Evolutionary conservation across 2,888 invertebrate genomes (phyloP), one percentile per base, ranked within the genome.

Genomic region (Nebria salina): DNA sequence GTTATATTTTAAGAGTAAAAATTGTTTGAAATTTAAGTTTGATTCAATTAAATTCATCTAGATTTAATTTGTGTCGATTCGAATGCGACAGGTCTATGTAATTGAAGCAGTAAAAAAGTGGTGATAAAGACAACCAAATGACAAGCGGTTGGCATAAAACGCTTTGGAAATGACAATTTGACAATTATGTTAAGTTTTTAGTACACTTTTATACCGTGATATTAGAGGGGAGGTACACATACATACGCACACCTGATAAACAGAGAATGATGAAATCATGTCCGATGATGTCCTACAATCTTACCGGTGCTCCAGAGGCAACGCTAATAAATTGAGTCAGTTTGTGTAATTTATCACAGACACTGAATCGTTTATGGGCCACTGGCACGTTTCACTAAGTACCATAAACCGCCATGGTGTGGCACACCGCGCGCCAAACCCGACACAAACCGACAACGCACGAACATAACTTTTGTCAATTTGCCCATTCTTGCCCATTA

Each of bases 351-450:
- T 80, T 72, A 80, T 80, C 75, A 80, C 75, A 54, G 75, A 34
- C 15, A 54, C 42, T 75, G 75, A 80, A 80, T 80, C 80, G 80
- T 80, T 80, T 80, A 80, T 80, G 75, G 65, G 65, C 80, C 75
- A 80, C 80, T 80, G 80, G 75, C 80, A 80, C 80, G 80, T 80
- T 80, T 75, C 65, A 54, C 72, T 80, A 80, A 80, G 42, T 73
- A 73, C 73, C 42, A 42, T 43, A 73, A 73, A 73, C 43, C 41
- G 73, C 41, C 43, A 11, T 73, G 42, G 43, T 42, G 73, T 41
- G 73, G 73, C 70, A 34, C 70, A 34, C 70, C 20, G 34, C 25
- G 34, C 70, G 9, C 70, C 26, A 34, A 25, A 13, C 66, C 66
- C 66, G 25, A 66, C 66, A 26, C 11, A 5, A 70, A 5, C 20